Evolutionary conservation across 2,888 invertebrate species (phyloP), one percentile per base, ranked within the genome.

Genomic region (Pyrochroa serraticornis): DNA sequence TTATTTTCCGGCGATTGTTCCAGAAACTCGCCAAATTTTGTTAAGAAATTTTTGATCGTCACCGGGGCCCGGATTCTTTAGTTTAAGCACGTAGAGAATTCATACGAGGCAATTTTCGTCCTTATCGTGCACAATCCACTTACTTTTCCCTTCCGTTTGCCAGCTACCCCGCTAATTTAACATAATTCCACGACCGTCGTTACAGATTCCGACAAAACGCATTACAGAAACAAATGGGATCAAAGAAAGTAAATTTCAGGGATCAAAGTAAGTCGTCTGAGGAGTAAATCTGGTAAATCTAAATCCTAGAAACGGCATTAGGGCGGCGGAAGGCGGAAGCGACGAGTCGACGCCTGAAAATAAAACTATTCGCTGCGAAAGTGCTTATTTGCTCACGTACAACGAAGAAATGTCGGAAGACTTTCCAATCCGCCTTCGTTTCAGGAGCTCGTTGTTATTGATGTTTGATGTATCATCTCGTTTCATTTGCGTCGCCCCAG

Each of bases 181-280:
- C 12, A 10, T 30, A 30, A 30, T 43, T 43, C 44, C 7, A 33
- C 32, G 14, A 8, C 37, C 32, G 48, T 38, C 12, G 22, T 22
- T 22, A 22, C 22, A 22, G 22, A 22, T 22, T 22, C 22, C 22
- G 30, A 36, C 37, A 51, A 36, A 51, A 43, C 43, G 43, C 43
- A 43, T 53, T 53, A 46, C 33, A 13, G 37, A 48, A 57, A 37
- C 51, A 52, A 57, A 57, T 42, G 38, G 44, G 53, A 58, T 53
- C 53, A 49, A 43, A 35, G 54, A 44, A 47, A 53, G 53, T 48
- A 58, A 58, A 59, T 59, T 59, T 49, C 36, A 54, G 41, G 50
- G 53, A 59, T 59, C 59, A 54, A 59, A 59, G 59, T 58, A 47
- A 59, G 48, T 48, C 47, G 43, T 46, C 48, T 53, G 48, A 35